These are phyloP conservation scores for Aspiorhynchus laticeps DNA, from an alignment of 2,113 vertebrate genomes.

Conservation along the genomic window DNA sequence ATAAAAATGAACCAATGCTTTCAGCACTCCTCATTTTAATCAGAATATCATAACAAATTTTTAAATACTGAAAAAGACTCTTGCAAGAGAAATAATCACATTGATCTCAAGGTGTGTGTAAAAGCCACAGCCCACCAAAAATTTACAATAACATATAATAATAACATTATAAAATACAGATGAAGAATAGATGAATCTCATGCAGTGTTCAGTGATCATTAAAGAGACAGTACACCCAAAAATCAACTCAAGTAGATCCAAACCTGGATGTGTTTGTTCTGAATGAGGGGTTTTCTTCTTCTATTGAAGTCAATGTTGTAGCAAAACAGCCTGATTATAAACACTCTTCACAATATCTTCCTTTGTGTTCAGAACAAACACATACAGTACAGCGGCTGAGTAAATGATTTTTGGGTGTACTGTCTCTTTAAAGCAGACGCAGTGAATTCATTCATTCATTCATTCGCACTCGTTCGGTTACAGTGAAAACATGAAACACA, in stretches of 20 bases:
- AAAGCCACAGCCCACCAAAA: slow-evolving; percentile 72
- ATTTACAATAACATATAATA: slow-evolving; percentile 61
- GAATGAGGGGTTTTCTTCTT: too few relatives aligned
- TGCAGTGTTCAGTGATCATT: background rate
- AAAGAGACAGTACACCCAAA: background rate
- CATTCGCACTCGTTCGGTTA: background rate
- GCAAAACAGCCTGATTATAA: too few relatives aligned
- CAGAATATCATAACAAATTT: background rate
- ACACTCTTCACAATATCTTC: too few relatives aligned
- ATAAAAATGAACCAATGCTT: background rate
- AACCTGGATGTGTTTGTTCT: too few relatives aligned
- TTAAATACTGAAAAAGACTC: slow-evolving; percentile 63
- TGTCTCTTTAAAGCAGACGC: too few relatives aligned
- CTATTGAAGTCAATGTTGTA: too few relatives aligned
- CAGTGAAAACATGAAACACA: background rate
- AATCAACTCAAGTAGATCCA: too few relatives aligned
- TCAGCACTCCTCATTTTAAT: background rate
- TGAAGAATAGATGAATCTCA: slow-evolving; percentile 34
- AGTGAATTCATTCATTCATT: background rate
- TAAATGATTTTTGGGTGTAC: too few relatives aligned
- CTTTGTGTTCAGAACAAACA: too few relatives aligned
- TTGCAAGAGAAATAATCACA: slow-evolving; percentile 66
- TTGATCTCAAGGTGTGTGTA: slow-evolving; percentile 68
- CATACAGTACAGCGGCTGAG: too few relatives aligned
- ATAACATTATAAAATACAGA: slow-evolving; percentile 60